A percentile compares a stretch with the other conserved stretches of the same genome.
These are phyloP conservation scores for Lasioglossum calceatum DNA, from an alignment of 2,888 invertebrate genomes.

Conservation along the genomic window DNA sequence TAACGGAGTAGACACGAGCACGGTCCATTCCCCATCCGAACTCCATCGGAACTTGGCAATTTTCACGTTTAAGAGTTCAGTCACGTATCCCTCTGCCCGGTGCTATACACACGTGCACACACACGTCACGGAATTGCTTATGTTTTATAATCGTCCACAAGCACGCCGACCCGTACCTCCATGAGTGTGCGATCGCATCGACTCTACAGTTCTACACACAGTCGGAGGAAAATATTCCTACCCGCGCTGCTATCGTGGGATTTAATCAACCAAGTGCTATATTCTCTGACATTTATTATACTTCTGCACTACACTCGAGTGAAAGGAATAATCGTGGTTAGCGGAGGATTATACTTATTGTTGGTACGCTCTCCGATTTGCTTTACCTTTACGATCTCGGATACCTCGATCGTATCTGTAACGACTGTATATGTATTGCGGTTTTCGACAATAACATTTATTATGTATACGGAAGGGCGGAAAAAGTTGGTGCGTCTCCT, in stretches of 20 bases:
- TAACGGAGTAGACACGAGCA: constrained; percentile 62
- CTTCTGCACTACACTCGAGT: neutral
- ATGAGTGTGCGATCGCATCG: constrained; percentile 3
- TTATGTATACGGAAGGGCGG: neutral
- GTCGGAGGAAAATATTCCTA: constrained; percentile 24
- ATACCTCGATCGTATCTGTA: neutral
- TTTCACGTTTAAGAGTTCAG: constrained; percentile 76
- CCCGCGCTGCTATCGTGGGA: constrained; percentile 1
- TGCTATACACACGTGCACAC: constrained; percentile 45
- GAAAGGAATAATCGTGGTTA: neutral
- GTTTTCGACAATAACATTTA: neutral
- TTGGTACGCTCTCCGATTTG: neutral
- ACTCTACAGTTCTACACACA: neutral
- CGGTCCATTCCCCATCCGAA: constrained; percentile 67
- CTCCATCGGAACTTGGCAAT: constrained; percentile 73
- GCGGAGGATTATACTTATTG: no score
- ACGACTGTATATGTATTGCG: no score
- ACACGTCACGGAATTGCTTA: constrained; percentile 70
- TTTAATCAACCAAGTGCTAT: constrained; percentile 32
- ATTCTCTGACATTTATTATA: constrained; percentile 2
- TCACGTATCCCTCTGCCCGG: constrained; percentile 74
- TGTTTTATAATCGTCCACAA: constrained; percentile 67
- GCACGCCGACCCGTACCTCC: neutral
- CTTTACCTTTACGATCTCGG: neutral
- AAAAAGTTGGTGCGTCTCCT: neutral